Percentiles rank a stretch among this genome's conserved stretches.
Evolutionary conservation across 2,113 vertebrate genomes (phyloP).

Genomic region (Alectura lathami): DNA sequence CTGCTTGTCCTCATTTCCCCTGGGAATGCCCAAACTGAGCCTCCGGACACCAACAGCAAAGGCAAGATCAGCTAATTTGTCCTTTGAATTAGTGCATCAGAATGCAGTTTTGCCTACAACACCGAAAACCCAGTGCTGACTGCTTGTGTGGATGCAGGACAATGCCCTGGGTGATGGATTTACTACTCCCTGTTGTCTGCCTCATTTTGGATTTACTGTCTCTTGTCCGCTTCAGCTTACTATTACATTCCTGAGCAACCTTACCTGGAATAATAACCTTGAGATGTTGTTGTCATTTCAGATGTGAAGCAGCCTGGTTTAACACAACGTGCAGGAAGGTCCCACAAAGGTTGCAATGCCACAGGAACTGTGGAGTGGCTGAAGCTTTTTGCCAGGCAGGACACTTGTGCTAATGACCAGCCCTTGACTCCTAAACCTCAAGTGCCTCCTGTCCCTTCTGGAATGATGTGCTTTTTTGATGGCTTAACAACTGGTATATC

Average conservation of each 20-base stretch:
- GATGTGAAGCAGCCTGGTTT: constrained; percentile 23
- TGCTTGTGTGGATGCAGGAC: background rate
- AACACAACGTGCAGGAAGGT: background rate
- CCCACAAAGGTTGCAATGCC: background rate
- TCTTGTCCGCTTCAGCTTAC: background rate
- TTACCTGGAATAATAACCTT: background rate
- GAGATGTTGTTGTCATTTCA: background rate
- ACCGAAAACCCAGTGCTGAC: background rate
- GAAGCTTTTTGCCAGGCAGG: constrained; percentile 2
- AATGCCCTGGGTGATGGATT: background rate
- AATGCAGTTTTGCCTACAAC: background rate
- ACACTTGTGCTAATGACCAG: background rate
- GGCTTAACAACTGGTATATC: constrained; percentile 48
- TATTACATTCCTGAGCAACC: background rate
- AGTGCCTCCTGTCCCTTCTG: constrained; percentile 13
- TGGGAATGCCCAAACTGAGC: background rate
- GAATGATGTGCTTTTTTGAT: constrained; percentile 17
- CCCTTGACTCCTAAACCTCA: background rate
- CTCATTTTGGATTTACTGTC: background rate
- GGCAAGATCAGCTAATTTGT: background rate
- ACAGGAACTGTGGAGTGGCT: background rate
- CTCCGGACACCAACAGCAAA: background rate
- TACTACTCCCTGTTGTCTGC: background rate
- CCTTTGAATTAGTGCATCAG: background rate
- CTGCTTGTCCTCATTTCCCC: background rate